Conservation (phyloP, 2,113 vertebrate genomes). For the Petroica traversi region DNA sequence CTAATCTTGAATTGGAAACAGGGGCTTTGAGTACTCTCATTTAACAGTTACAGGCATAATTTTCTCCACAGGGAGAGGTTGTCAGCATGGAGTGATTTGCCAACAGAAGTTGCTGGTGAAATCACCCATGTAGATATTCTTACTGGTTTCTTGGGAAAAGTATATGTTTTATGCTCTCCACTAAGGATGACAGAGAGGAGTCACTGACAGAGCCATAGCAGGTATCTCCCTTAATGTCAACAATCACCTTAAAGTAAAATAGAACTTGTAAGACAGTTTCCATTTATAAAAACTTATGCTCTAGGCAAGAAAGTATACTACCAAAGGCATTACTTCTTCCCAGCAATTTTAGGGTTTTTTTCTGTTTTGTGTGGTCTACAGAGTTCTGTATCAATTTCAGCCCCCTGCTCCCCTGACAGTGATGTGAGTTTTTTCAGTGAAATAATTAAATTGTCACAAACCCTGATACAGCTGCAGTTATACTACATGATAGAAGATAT, state of each 20-base stretch:
- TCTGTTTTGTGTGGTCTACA: neutral
- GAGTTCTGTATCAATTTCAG: neutral
- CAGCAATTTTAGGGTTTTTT: neutral
- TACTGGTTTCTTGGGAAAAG: neutral
- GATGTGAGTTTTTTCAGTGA: neutral
- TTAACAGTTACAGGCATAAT: neutral
- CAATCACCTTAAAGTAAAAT: neutral
- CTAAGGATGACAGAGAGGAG: neutral
- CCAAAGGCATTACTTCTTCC: neutral
- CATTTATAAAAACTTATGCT: neutral
- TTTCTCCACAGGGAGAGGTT: neutral
- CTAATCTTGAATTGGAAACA: neutral
- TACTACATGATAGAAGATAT: neutral
- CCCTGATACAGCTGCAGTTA: neutral
- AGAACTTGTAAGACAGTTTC: neutral
- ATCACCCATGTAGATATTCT: neutral
- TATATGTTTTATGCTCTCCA: neutral
- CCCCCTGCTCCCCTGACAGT: neutral
- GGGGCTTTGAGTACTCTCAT: neutral
- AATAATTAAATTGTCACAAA: neutral
- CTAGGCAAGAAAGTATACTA: neutral
- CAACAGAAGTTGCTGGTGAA: constrained; percentile 1
- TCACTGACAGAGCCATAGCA: neutral
- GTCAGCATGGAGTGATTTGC: neutral
- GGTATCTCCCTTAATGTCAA: neutral